A percentile compares a stretch with the other conserved stretches of the same genome.
Evolutionary conservation across 1,140 invertebrate species (phyloP).

Genomic region (Eueides isabella): DNA sequence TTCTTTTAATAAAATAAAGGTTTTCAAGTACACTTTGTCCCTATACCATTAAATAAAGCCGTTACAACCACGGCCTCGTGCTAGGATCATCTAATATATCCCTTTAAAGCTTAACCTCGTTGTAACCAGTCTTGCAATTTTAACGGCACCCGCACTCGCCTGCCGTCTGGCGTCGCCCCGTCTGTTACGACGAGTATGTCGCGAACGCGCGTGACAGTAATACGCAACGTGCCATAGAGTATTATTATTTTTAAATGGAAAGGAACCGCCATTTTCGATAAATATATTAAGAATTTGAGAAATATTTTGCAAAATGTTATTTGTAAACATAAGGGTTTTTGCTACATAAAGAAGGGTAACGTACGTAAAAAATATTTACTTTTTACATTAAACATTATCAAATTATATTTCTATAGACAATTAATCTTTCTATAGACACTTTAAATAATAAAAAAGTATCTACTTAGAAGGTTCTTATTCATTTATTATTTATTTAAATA

Average conservation of each 20-base stretch:
- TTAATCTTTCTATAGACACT: too few species aligned
- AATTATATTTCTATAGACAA: too few species aligned
- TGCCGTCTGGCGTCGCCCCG: constrained; percentile 37
- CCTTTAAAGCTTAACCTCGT: constrained; percentile 27
- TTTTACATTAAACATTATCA: too few species aligned
- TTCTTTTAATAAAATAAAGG: background rate
- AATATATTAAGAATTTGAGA: background rate
- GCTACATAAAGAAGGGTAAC: too few species aligned
- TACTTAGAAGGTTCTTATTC: too few species aligned
- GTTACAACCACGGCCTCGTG: background rate
- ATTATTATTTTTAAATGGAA: constrained; percentile 5
- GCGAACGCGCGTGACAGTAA: constrained; percentile 31
- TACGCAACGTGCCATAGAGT: constrained; percentile 22
- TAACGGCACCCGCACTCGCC: constrained; percentile 27
- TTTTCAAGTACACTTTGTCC: background rate
- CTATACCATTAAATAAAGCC: background rate
- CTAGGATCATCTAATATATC: background rate
- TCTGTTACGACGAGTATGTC: constrained; percentile 29
- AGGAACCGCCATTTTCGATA: background rate
- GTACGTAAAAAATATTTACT: too few species aligned
- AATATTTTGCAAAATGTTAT: background rate
- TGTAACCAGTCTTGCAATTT: constrained; percentile 34
- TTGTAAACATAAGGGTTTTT: too few species aligned
- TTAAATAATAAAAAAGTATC: background rate
- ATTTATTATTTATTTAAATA: background rate